These are phyloP conservation scores for Epinotia brunnichana DNA, from an alignment of 2,888 invertebrate species.

Conservation along the genomic window DNA sequence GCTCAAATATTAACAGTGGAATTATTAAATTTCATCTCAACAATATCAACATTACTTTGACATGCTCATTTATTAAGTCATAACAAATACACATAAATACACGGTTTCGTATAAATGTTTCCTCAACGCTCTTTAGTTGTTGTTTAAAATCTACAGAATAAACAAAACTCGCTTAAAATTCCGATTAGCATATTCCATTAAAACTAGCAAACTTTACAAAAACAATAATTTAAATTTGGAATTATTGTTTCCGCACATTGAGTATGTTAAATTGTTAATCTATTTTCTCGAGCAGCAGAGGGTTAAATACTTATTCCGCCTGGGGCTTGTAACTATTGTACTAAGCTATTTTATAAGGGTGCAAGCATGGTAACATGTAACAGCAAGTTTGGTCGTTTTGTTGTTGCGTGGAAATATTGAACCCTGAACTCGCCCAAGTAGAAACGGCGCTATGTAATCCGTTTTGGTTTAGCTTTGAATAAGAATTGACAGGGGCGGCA, in stretches of 20 bases:
- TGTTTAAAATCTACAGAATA: conserved; percentile 7
- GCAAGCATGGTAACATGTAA: not conserved
- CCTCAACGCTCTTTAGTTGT: not conserved
- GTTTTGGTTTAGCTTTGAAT: conserved; percentile 42
- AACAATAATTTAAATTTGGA: conserved; percentile 42
- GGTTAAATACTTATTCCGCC: conserved; percentile 54
- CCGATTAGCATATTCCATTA: conserved; percentile 28
- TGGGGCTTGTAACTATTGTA: conserved; percentile 61
- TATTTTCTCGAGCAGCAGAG: conserved; percentile 60
- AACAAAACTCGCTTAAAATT: conserved; percentile 26
- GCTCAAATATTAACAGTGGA: conserved; percentile 62
- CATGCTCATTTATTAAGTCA: conserved; percentile 31
- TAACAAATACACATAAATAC: not conserved
- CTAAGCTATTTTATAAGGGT: conserved; percentile 47
- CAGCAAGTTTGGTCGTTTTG: conserved; percentile 2
- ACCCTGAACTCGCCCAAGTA: conserved; percentile 29
- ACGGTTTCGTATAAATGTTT: not conserved
- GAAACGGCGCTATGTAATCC: conserved; percentile 34
- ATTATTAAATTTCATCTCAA: conserved; percentile 61
- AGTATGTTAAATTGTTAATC: conserved; percentile 54
- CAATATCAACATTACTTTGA: conserved; percentile 29
- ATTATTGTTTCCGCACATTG: conserved; percentile 40
- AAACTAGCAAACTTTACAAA: conserved; percentile 40
- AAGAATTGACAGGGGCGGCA: conserved; percentile 32
- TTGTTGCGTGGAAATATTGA: conserved; percentile 1